Base-by-base conservation (phyloP, 2,797 vertebrate genomes). In the Hydrophis major region DNA sequence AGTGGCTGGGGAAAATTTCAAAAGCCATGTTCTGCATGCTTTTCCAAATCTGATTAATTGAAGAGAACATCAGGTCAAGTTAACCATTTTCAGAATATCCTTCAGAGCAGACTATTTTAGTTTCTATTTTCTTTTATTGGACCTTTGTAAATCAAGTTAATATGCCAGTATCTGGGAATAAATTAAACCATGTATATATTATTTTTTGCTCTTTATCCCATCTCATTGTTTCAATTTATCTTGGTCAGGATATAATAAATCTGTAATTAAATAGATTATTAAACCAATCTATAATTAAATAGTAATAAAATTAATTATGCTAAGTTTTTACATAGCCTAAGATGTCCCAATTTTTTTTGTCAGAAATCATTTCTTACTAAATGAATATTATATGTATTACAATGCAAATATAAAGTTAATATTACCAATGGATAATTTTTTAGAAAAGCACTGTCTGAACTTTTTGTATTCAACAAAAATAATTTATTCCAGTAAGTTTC, bases 401-500 rank as follows among this genome's bases (percentile, higher is more conserved):
- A 93, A 60, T 89, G 66, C n/a, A 87, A 93, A 50, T 88, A 1
- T 50, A 95, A 50, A 50, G 50, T 50, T 50, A 91, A 93, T 94
- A 47, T 89, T 86, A 53, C 91, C 95, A 57, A 95, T 94, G 87
- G 86, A 93, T 22, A 22, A 20, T 59, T 59, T 93, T 25, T 27
- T 93, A 94, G 6, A 7, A 50, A 50, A 50, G 50, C 50, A 60
- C 61, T 92, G 55, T 18, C 93, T 93, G 63, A 88, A 94, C 28
- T 89, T 92, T 94, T 95, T n/a, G 95, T 91, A 92, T 94, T 95
- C 93, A 95, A 94, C 91, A 93, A 57, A 56, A 6, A 93, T n/a
- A 89, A 66, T 96, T 96, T 89, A 90, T 95, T 11, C 28, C 47
- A 89, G 86, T 57, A 88, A 50, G 12, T 88, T 91, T 92, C 32